Evolutionary conservation across 1,140 invertebrate genomes (phyloP), one percentile per base, ranked within the genome.

Genomic region (Zaprionus taronus): DNA sequence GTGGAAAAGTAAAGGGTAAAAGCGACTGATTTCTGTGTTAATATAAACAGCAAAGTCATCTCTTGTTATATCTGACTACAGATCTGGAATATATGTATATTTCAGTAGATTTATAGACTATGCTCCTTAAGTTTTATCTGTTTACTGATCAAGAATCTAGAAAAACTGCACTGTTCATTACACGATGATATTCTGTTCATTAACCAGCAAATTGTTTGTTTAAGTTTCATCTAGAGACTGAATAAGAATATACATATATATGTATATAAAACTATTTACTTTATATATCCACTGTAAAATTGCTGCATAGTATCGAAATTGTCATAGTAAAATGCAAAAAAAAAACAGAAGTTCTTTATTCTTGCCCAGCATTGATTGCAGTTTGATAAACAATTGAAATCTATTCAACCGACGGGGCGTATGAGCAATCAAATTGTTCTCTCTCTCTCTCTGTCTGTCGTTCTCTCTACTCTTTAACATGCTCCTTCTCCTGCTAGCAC

Each of bases 371-470:
- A 55, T 36, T 22, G 34, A 24, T 49, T 34, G n/a, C 38, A 60
- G 61, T 63, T 55, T 5, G 68, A 58, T 70, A 70, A 70, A 55
- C 58, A 53, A 69, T 49, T 61, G 17, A 34, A 63, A 51, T n/a
- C 34, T 28, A 65, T n/a, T 44, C 15, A 7, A 28, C 36, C 34
- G 7, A 60, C 71, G 26, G 17, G 63, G 64, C 71, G 71, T 73
- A 73, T 73, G 71, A 61, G 56, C 60, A 73, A 73, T 68, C 47
- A 55, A 73, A 68, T 61, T 53, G 41, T 47, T n/a, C n/a, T n/a
- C 12, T 31, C 15, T 26, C 22, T 55, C 44, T 51, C n/a, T 28
- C 5, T 36, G 1, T 6, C 26, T 53, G 31, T 44, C 12, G 22
- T 11, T 26, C 34, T 55, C 28, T 34, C n/a, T 44, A n/a, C 12